A percentile compares a stretch with the other conserved stretches of the same genome.
Conservation (phyloP, 2,888 invertebrate genomes). For the Elegia similella region DNA sequence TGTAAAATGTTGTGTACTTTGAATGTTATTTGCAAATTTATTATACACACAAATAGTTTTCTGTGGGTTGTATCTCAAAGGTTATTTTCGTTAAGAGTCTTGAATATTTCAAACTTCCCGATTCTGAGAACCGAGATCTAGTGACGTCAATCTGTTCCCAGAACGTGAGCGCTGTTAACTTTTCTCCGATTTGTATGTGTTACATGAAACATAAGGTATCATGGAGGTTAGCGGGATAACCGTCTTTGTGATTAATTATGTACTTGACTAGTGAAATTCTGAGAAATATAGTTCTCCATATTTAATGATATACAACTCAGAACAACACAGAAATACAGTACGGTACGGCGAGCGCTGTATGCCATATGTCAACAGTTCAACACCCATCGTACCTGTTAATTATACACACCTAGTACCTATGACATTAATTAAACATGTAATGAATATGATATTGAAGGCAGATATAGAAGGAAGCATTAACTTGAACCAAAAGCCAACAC, state of each 20-base stretch:
- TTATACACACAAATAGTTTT: conserved; percentile 13
- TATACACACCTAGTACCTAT: too few species aligned
- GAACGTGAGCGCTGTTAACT: conserved; percentile 31
- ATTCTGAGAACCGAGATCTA: conserved; percentile 53
- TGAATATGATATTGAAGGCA: too few species aligned
- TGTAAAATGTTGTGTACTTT: not conserved
- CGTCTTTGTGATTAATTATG: not conserved
- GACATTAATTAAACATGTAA: too few species aligned
- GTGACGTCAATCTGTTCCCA: conserved; percentile 64
- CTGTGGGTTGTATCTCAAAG: conserved; percentile 23
- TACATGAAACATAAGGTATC: not conserved
- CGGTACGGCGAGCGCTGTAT: too few species aligned
- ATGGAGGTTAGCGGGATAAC: not conserved
- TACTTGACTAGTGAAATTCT: too few species aligned
- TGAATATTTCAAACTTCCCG: conserved; percentile 47
- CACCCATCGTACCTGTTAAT: too few species aligned
- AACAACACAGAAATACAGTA: too few species aligned
- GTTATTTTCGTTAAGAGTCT: conserved; percentile 48
- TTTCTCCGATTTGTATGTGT: not conserved
- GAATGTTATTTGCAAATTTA: conserved; percentile 1
- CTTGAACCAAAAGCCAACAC: too few species aligned
- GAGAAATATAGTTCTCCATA: too few species aligned
- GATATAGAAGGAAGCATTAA: too few species aligned
- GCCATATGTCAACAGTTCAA: too few species aligned
- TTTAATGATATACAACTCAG: too few species aligned